Conservation (phyloP, 2,888 invertebrate genomes). For the Machimus atricapillus region DNA sequence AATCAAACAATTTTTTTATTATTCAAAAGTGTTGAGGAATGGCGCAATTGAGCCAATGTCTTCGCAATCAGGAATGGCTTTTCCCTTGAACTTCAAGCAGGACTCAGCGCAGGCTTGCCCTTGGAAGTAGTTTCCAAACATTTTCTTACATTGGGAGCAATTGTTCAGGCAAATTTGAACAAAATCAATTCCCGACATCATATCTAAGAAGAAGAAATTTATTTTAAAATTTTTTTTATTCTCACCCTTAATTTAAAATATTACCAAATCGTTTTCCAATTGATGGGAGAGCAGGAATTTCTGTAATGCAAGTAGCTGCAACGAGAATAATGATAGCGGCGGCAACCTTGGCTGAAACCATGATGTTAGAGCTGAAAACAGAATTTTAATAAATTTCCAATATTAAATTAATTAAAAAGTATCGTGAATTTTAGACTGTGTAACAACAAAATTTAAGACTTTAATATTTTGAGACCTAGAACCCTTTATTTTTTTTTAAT, state of each 20-base stretch:
- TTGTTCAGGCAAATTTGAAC: constrained; percentile 81
- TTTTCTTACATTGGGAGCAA: constrained; percentile 89
- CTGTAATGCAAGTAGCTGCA: constrained; percentile 50
- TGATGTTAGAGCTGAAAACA: neutral
- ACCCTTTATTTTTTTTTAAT: too few species aligned
- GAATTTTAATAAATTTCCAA: neutral
- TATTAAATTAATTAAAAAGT: too few species aligned
- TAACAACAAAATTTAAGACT: too few species aligned
- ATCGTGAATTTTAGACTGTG: too few species aligned
- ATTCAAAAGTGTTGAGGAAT: constrained; percentile 72
- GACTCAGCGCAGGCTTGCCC: constrained; percentile 85
- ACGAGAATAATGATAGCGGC: constrained; percentile 50
- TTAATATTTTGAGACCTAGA: too few species aligned
- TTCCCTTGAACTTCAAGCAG: constrained; percentile 83
- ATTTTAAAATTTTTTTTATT: neutral
- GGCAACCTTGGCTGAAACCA: constrained; percentile 41
- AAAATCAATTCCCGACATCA: constrained; percentile 64
- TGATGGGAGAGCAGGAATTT: constrained; percentile 54
- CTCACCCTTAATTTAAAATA: neutral
- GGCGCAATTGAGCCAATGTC: constrained; percentile 81
- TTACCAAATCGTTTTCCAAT: constrained; percentile 61
- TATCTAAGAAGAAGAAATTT: constrained; percentile 46
- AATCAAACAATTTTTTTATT: constrained; percentile 59
- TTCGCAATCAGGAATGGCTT: constrained; percentile 85
- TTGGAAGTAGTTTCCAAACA: constrained; percentile 86